phyloP scores from a whole-genome alignment of 2,113 vertebrate genomes.

The Benitochromis conjunctus region DNA sequence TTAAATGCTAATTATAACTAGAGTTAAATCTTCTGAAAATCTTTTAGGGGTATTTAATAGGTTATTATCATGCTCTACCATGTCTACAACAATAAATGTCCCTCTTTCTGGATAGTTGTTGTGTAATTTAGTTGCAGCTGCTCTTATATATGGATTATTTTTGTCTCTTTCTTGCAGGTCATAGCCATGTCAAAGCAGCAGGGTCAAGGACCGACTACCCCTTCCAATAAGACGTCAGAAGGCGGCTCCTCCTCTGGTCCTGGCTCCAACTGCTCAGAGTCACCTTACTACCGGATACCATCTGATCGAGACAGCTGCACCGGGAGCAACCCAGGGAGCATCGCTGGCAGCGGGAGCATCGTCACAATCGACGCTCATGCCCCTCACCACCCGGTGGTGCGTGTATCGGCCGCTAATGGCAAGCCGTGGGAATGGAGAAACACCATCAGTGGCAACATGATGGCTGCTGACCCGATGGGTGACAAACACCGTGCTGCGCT shows the following conservation, averaged over 20 bases:
- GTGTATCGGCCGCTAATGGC: constrained; percentile 80
- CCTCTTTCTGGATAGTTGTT: not conserved
- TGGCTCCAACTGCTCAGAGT: constrained; percentile 88
- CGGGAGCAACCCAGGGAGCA: constrained; percentile 72
- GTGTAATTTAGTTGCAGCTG: not conserved
- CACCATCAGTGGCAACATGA: constrained; percentile 69
- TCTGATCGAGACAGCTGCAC: constrained; percentile 86
- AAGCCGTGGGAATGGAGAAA: constrained; percentile 87
- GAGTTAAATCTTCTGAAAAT: not conserved
- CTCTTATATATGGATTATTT: not conserved
- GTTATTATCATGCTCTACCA: not conserved
- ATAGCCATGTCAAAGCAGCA: constrained; percentile 94
- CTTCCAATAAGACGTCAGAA: constrained; percentile 77
- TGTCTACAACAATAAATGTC: not conserved
- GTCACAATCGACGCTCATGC: constrained; percentile 92
- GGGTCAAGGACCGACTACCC: constrained; percentile 56
- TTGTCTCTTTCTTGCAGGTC: constrained; percentile 63
- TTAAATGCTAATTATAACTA: not conserved
- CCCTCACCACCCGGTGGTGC: constrained; percentile 90
- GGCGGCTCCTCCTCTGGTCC: constrained; percentile 77
- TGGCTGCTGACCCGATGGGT: not conserved
- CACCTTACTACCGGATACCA: constrained; percentile 86
- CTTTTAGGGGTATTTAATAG: not conserved
- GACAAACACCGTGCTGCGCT: constrained; percentile 73
- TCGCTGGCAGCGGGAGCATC: constrained; percentile 84